Base-by-base conservation (phyloP, 1,140 invertebrate species). In the Macrostomum lignano region DNA sequence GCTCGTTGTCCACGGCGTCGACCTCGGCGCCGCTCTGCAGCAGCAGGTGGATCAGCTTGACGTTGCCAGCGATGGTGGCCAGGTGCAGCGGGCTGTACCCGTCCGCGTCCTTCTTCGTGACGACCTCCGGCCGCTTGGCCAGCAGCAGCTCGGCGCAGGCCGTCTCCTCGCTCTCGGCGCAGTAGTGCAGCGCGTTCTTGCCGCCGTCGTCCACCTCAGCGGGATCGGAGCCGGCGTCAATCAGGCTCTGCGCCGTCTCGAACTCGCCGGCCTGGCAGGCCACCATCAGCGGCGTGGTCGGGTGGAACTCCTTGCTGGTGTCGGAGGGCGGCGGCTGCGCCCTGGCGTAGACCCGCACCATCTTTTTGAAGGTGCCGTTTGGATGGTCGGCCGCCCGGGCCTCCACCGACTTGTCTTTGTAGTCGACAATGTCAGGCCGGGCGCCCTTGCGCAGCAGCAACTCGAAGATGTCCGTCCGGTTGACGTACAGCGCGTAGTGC, bases 121-220 rank as follows among this genome's bases (percentile, higher is more conserved):
- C 19, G 7, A 86, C 58, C 41, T 72, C 36, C 7, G 46, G 43
- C 0, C 36, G 33, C 15, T 74, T 71, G 36, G 72, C 73, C 0
- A 63, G 36, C 14, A 77, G 61, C 36, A 70, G 60, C 47, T 74
- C 51, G 9, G 58, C 58, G 44, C 62, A 63, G 7, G 46, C 44
- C 19, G 55, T 48, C 23, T 50, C 48, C 11, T 65, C 58, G 64
- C 70, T 73, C 55, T 68, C 67, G 0, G 65, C 65, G 60, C 81
- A 88, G 60, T 88, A 88, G 55, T 91, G 82, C 19, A 91, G 61
- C 17, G 77, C 74, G 34, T 70, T 74, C 42, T 81, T 76, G 33
- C 76, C 65, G 5, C 68, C 76, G 14, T 73, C 63, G 51, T 84
- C 78, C 40, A 71, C 62, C 35, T 72, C 65, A 31, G 61, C 38